Conservation (phyloP, 35 echinoderm and acorn worm genomes). For the Strongylocentrotus purpuratus region DNA sequence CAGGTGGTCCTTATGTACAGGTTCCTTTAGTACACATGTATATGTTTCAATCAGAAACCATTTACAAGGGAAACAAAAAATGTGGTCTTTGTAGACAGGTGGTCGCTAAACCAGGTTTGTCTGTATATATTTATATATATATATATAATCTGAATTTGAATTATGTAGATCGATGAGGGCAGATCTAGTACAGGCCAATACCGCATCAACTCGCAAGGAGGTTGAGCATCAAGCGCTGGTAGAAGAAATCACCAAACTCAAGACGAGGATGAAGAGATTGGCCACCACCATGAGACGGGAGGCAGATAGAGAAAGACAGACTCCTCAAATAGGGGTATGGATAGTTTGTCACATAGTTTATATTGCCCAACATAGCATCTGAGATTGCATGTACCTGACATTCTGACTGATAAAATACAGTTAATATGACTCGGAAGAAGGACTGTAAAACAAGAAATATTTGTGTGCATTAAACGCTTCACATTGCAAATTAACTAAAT, state of each 20-base stretch:
- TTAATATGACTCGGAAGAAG: too few species aligned
- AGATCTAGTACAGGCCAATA: conserved; percentile 31
- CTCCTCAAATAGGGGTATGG: not conserved
- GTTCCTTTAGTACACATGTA: too few species aligned
- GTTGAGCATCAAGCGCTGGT: conserved; percentile 1
- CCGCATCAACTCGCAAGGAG: conserved; percentile 23
- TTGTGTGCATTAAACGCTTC: too few species aligned
- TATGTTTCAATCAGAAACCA: too few species aligned
- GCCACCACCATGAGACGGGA: not conserved
- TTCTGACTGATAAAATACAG: too few species aligned
- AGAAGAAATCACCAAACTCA: conserved; percentile 29
- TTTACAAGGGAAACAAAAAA: too few species aligned
- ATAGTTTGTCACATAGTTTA: not conserved
- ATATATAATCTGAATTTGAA: not conserved
- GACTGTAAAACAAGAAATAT: too few species aligned
- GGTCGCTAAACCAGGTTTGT: too few species aligned
- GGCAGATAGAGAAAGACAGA: not conserved
- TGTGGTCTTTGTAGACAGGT: too few species aligned
- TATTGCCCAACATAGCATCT: not conserved
- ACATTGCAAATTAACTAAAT: too few species aligned
- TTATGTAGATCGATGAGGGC: conserved; percentile 21
- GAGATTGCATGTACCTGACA: not conserved
- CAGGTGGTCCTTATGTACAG: too few species aligned
- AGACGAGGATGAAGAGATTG: not conserved
- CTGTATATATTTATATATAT: too few species aligned